Conservation (phyloP, 2,888 invertebrate genomes). For the Ophion ventricosus region DNA sequence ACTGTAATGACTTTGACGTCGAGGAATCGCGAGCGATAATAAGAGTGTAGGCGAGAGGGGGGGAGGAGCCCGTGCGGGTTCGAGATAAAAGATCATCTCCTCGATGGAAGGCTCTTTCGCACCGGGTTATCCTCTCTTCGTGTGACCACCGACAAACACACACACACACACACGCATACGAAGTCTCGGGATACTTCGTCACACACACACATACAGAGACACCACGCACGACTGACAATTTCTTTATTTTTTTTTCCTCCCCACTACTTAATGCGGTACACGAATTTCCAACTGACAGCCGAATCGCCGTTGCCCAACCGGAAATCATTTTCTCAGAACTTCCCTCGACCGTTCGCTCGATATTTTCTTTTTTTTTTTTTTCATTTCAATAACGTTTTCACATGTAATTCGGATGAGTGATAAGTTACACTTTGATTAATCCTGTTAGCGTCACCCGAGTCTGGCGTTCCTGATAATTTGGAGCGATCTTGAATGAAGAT, state of each 20-base stretch:
- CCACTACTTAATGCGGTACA: slow-evolving; percentile 31
- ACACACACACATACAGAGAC: slow-evolving; percentile 9
- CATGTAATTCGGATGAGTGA: background rate
- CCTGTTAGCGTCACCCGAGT: slow-evolving; percentile 11
- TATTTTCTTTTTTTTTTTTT: background rate
- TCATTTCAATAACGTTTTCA: background rate
- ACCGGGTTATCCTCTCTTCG: slow-evolving; percentile 56
- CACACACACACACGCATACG: background rate
- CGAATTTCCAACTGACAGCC: slow-evolving; percentile 57
- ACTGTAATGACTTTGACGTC: slow-evolving; percentile 50
- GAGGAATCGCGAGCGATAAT: slow-evolving; percentile 39
- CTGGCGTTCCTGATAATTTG: slow-evolving; percentile 6
- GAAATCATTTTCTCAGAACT: background rate
- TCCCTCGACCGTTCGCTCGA: background rate
- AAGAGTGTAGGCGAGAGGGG: slow-evolving; percentile 1
- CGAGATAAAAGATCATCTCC: slow-evolving; percentile 37
- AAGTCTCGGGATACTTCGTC: background rate
- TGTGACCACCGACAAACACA: slow-evolving; percentile 37
- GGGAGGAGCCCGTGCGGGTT: slow-evolving; percentile 7
- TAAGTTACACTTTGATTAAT: background rate
- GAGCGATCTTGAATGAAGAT: slow-evolving; percentile 63
- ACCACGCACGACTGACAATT: slow-evolving; percentile 55
- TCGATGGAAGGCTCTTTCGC: slow-evolving; percentile 14
- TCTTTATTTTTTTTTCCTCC: slow-evolving; percentile 39
- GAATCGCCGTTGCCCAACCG: slow-evolving; percentile 13